A percentile compares a stretch with the other conserved stretches of the same genome.
Evolutionary conservation across 1,140 invertebrate species (phyloP).

Genomic region (Hylaeus volcanicus): DNA sequence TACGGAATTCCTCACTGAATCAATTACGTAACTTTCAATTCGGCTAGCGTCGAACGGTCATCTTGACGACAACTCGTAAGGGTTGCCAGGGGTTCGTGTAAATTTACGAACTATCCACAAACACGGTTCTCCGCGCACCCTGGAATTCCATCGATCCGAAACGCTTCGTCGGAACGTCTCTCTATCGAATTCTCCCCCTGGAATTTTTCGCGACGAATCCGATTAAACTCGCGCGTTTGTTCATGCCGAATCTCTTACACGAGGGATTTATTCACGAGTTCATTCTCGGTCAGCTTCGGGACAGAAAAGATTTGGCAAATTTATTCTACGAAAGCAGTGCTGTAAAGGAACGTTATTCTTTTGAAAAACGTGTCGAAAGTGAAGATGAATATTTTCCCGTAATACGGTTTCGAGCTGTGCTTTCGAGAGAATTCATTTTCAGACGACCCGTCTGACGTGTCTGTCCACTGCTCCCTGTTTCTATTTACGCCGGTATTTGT

Average conservation of each 20-base stretch:
- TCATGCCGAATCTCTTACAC: neutral
- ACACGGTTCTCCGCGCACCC: constrained; percentile 25
- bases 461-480: too few species aligned
- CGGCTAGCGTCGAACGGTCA: constrained; percentile 65
- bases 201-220: constrained; percentile 39
- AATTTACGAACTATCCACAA: constrained; percentile 67
- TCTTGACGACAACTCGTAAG: constrained; percentile 56
- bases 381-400: too few species aligned
- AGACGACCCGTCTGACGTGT: too few species aligned
- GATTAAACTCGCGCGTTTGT: constrained; percentile 31
- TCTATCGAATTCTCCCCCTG: constrained; percentile 33
- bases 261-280: neutral
- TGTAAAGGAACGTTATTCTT: neutral
- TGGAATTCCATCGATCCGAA: constrained; percentile 48
- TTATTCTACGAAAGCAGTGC: too few species aligned
- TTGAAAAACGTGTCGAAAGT: too few species aligned
- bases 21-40: constrained; percentile 78
- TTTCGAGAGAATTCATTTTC: too few species aligned
- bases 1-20: constrained; percentile 65
- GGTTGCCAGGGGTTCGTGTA: constrained; percentile 57
- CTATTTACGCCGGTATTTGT: too few species aligned
- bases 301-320: neutral
- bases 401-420: too few species aligned
- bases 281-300: neutral
- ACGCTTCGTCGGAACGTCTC: constrained; percentile 35